Percentiles rank a stretch among this genome's conserved stretches.
Evolutionary conservation across 2,797 vertebrate genomes (phyloP).

Genomic region (Lagodon rhomboides): DNA sequence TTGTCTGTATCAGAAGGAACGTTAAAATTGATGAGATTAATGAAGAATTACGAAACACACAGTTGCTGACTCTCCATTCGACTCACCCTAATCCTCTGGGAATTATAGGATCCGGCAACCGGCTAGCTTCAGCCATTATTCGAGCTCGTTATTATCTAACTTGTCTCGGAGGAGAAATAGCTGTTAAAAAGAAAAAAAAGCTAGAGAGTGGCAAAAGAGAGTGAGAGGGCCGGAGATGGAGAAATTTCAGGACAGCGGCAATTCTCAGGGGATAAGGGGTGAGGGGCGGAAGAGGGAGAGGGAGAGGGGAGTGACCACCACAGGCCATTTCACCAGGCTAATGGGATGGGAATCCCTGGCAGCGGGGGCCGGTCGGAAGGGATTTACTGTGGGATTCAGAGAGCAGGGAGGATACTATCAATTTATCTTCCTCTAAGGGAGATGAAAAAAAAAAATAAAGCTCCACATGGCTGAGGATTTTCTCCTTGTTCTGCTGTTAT

Average conservation of each 20-base stretch:
- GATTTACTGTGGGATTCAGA: constrained; percentile 61
- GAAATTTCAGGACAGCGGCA: constrained; percentile 44
- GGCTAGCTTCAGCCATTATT: constrained; percentile 47
- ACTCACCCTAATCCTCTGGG: constrained; percentile 10
- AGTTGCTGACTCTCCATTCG: constrained; percentile 22
- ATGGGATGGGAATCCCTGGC: constrained; percentile 73
- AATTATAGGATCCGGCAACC: constrained; percentile 28
- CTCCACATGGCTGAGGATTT: constrained; percentile 11
- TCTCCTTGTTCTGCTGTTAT: constrained; percentile 49
- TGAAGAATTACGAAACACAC: constrained; percentile 11
- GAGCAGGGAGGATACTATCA: constrained; percentile 43
- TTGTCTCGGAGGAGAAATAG: constrained; percentile 33
- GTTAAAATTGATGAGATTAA: constrained; percentile 14
- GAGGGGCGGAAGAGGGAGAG: neutral
- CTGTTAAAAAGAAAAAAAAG: constrained; percentile 10
- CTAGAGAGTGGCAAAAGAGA: constrained; percentile 23
- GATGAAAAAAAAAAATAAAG: constrained; percentile 30
- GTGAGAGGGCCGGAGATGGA: neutral
- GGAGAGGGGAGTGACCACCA: constrained; percentile 49
- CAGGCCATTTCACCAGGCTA: constrained; percentile 66
- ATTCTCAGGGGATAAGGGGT: constrained; percentile 41
- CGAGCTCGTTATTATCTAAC: constrained; percentile 34
- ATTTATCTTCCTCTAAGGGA: constrained; percentile 34
- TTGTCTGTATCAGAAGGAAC: neutral
- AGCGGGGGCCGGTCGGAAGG: constrained; percentile 34